phyloP scores from a whole-genome alignment of 2,888 invertebrate species.

The Eilema caniola region DNA sequence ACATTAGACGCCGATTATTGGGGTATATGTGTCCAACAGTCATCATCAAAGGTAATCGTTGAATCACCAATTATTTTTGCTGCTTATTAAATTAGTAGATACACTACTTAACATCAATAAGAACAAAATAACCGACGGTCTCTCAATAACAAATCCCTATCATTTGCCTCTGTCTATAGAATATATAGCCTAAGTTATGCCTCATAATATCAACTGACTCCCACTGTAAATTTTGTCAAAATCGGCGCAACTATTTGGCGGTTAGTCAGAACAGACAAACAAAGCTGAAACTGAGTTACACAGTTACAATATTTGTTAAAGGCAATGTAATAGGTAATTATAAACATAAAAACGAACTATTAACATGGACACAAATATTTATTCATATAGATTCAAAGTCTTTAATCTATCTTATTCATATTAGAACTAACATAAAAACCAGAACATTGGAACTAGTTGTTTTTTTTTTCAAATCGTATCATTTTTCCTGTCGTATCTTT shows the following conservation, averaged over 20 bases:
- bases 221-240: too few species aligned
- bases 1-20: not conserved
- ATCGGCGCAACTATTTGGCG: too few species aligned
- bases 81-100: not conserved
- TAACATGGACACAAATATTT: not conserved
- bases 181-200: too few species aligned
- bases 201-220: too few species aligned
- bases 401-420: slow-evolving; percentile 4
- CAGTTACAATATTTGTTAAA: not conserved
- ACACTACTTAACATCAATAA: too few species aligned
- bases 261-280: too few species aligned
- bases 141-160: not conserved
- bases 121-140: not conserved
- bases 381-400: not conserved
- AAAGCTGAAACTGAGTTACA: not conserved
- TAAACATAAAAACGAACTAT: too few species aligned
- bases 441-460: slow-evolving; percentile 6
- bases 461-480: slow-evolving; percentile 40
- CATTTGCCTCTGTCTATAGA: not conserved
- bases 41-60: not conserved
- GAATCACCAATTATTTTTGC: not conserved
- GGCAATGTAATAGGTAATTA: not conserved
- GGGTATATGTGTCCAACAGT: not conserved
- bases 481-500: slow-evolving; percentile 62
- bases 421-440: slow-evolving; percentile 7